These are phyloP conservation scores for Dipodomys ordii DNA, from an alignment of 2,113 vertebrate species.

Conservation along the genomic window DNA sequence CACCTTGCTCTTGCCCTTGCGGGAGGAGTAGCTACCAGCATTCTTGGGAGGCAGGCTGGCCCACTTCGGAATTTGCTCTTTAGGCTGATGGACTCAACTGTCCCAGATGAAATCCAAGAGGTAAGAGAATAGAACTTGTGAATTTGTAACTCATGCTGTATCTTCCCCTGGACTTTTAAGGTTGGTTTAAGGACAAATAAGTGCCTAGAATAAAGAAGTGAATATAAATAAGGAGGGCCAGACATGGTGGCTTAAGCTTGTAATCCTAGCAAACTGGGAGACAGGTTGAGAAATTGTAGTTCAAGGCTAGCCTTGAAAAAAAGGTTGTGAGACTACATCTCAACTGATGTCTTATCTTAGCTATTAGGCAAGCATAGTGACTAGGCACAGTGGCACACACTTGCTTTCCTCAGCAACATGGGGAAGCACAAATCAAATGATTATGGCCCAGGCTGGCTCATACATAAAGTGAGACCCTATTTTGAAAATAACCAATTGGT, in stretches of 20 bases:
- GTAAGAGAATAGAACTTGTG: constrained; percentile 81
- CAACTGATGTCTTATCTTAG: too few relatives aligned
- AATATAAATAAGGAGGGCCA: background rate
- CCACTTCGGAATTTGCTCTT: constrained; percentile 97
- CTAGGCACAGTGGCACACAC: too few relatives aligned
- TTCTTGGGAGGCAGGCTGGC: constrained; percentile 96
- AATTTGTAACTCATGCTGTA: background rate
- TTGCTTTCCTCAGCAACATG: too few relatives aligned
- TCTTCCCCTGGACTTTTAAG: background rate
- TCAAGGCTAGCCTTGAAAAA: background rate
- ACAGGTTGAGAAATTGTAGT: too few relatives aligned
- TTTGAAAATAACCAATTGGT: background rate
- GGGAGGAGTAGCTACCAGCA: constrained; percentile 98
- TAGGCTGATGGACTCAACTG: constrained; percentile 97
- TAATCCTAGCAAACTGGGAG: too few relatives aligned
- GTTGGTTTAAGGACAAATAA: too few relatives aligned
- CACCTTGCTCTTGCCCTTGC: constrained; percentile 97
- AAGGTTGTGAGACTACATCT: too few relatives aligned
- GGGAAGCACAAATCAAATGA: too few relatives aligned
- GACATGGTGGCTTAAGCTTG: background rate
- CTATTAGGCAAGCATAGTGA: too few relatives aligned
- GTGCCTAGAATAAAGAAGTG: background rate
- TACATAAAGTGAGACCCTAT: background rate
- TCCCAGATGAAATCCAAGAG: constrained; percentile 99
- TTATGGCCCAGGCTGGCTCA: too few relatives aligned